Conservation (phyloP, 2,113 vertebrate genomes). For the Lepus americanus region DNA sequence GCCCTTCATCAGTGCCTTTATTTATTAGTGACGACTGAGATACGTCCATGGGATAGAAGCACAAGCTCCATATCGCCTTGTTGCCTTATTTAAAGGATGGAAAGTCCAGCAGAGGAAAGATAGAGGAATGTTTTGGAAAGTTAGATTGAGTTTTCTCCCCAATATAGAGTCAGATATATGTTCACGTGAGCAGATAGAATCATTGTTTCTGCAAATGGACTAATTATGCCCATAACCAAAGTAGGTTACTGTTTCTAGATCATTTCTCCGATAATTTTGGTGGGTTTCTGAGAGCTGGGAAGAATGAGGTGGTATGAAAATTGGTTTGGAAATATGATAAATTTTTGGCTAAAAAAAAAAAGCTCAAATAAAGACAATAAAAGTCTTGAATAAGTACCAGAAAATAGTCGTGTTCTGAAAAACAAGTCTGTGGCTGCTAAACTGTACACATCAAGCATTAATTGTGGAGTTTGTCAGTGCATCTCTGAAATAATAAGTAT, state of each 20-base stretch:
- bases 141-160: neutral
- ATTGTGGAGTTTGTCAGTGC: neutral
- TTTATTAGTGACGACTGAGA: constrained; percentile 77
- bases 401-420: neutral
- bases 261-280: constrained; percentile 9
- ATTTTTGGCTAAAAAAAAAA: constrained; percentile 39
- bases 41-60: neutral
- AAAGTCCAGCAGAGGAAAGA: neutral
- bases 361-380: neutral
- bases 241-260: constrained; percentile 24
- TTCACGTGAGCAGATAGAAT: neutral
- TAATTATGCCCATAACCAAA: neutral
- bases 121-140: neutral
- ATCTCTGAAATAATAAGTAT: constrained; percentile 22
- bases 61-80: neutral
- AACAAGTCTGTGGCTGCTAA: neutral
- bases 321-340: neutral
- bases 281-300: neutral
- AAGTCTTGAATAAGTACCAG: neutral
- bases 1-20: constrained; percentile 83
- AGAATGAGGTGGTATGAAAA: neutral
- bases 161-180: neutral
- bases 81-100: neutral
- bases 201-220: neutral
- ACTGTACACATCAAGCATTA: neutral